Percentiles rank a stretch among this genome's conserved stretches.
phyloP scores from a whole-genome alignment of 37 sponge, comb jelly and placozoan species.

The Mnemiopsis leidyi region DNA sequence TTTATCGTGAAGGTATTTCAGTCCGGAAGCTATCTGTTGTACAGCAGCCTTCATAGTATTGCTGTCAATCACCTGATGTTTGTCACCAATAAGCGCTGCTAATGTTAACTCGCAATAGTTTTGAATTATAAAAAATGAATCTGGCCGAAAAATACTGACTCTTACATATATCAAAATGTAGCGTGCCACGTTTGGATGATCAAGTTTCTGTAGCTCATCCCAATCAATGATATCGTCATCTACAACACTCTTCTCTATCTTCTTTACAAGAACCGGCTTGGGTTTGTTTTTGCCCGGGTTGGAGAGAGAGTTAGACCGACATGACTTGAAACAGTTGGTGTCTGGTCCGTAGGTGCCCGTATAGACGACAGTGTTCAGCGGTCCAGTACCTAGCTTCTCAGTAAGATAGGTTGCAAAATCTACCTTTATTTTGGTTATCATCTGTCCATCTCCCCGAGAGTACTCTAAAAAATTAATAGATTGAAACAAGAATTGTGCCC shows the following conservation, averaged over 20 bases:
- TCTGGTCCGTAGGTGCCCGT: background rate
- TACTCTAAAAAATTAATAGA: too few species aligned
- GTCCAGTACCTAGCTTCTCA: background rate
- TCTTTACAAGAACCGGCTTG: background rate
- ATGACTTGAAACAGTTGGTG: too few species aligned
- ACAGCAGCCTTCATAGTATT: background rate
- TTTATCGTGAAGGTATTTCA: background rate
- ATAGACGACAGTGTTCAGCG: background rate
- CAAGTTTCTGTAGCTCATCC: background rate
- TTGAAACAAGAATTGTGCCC: too few species aligned
- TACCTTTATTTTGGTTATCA: constrained; percentile 32
- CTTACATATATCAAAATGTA: background rate
- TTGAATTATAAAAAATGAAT: background rate
- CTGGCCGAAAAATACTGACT: background rate
- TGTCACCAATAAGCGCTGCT: background rate
- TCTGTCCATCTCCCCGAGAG: too few species aligned
- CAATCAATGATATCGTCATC: background rate
- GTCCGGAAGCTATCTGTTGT: background rate
- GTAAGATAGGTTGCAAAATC: background rate
- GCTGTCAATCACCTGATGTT: background rate
- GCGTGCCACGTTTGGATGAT: background rate
- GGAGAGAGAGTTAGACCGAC: background rate
- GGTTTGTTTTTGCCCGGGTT: background rate
- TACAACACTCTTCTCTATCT: background rate
- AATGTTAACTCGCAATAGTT: background rate